Evolutionary conservation across 2,113 vertebrate species (phyloP), one percentile per base, ranked within the genome.

Genomic region (Corynorhinus townsendii): DNA sequence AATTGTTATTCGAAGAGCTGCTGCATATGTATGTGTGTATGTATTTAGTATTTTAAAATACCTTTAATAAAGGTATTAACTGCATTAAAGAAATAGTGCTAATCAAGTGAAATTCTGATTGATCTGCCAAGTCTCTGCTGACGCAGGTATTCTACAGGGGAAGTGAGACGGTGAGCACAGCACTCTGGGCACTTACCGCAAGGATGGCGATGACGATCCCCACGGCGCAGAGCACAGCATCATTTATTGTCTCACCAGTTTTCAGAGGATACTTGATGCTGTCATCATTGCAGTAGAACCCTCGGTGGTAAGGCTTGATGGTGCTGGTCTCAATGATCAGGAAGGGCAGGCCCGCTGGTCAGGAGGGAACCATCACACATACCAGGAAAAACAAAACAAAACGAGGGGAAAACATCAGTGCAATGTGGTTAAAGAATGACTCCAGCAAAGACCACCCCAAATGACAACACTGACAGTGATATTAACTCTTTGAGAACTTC

Each of bases 291-390:
- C 99, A 99, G 98, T 99, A 99, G 98, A 99, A 99, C 71, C 99
- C 99, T 89, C 99, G 98, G 92, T 97, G 98, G 98, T 99, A 99
- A 86, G 99, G 99, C 91, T 98, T 98, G 97, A 99, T 99, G 98
- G 99, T 99, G 99, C 99, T 99, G 56, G 99, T 99, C 99, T 99
- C 99, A 91, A 99, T 99, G 98, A 99, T 99, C 98, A 99, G 99
- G 99, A 99, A 99, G 97, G 99, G 99, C 97, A 99, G 99, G 97
- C 99, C 99, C 90, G 99, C 99, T 99, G 97, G 96, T 97, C 85
- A 97, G 92, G 98, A 98, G 17, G 96, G 97, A 96, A 97, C 73
- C 52, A 91, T 89, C 81, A 35, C 86, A 97, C 96, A 96, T 38
- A 75, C 93, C 86, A 97, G 43, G 96, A 96, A 94, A 96, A 96